Base-by-base conservation (phyloP, 2,888 invertebrate genomes). In the Oscheius sp. region DNA sequence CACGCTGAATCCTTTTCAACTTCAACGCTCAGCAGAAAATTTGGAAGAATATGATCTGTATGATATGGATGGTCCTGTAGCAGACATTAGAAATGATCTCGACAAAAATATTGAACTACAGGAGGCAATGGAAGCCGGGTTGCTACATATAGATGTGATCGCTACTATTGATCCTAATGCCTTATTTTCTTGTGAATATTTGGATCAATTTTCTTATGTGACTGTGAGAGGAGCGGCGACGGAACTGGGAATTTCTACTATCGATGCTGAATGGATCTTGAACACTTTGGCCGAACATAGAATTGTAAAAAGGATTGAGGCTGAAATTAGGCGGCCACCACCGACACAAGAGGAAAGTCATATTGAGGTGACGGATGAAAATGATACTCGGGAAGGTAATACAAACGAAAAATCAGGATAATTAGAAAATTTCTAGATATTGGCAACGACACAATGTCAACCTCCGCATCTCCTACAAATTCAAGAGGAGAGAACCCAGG, bases 171-270 rank as follows among this genome's bases (percentile, higher is more conserved):
- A 69, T 16, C 56, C 55, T 16, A 1, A 29, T 0, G 45, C 35
- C 23, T 21, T 69, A 1, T 0, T 2, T 41, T 2, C 2, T 16
- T n/a, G 29, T 1, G 18, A 29, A 16, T 13, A 21, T 5, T 49
- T 71, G n/a, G 71, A 71, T 29, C 49, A 71, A 45, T 71, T 61
- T 25, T 61, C 41, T 2, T 61, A 25, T 25, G 0, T 71, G 0
- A 23, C n/a, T 43, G 52, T 61, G 2, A 59, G 43, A 0, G 23
- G n/a, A n/a, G 45, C 61, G 0, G 45, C 46, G 0, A 18, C 43
- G n/a, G 55, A 71, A 23, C 25, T 71, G 1, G 16, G n/a, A 21
- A 29, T 61, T 1, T 43, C 61, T 13, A 16, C 1, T 12, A 21
- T 46, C 0, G 71, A 55, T 43, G 71, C 59, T 0, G 25, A 46